Conservation (phyloP, 2,888 invertebrate species). For the Hyalella azteca region DNA sequence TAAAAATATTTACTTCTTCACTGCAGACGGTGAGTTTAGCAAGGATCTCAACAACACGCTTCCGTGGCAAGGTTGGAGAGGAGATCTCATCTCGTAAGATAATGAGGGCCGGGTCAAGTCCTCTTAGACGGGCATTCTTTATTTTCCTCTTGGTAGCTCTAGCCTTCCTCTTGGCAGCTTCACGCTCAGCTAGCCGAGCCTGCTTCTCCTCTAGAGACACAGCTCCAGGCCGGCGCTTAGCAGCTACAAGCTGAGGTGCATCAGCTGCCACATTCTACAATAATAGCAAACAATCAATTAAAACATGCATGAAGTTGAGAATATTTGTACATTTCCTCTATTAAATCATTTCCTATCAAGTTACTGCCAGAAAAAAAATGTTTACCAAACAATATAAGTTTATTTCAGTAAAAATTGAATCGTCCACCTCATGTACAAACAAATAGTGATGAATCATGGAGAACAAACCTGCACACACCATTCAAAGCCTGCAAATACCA, state of each 20-base stretch:
- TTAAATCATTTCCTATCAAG: neutral
- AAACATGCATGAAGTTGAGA: neutral
- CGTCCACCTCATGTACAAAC: too few species aligned
- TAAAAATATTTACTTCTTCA: conserved; percentile 6
- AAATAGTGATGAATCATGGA: too few species aligned
- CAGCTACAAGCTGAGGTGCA: neutral
- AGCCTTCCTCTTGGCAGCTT: neutral
- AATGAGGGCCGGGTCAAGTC: neutral
- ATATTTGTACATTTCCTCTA: neutral
- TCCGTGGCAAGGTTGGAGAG: neutral
- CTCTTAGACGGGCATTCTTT: neutral
- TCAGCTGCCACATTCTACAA: neutral
- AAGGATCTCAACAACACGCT: neutral
- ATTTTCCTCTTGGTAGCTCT: neutral
- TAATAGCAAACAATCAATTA: neutral
- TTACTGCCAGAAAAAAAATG: neutral
- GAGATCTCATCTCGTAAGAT: neutral
- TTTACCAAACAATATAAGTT: neutral
- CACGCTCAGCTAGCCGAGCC: neutral
- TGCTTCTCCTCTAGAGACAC: neutral
- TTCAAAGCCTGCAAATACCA: too few species aligned
- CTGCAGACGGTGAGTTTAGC: neutral
- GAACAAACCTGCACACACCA: too few species aligned
- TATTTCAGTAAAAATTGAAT: neutral
- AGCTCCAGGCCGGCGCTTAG: neutral